These are phyloP conservation scores for Semnornis frantzii DNA, from an alignment of 2,113 vertebrate species.

Conservation along the genomic window DNA sequence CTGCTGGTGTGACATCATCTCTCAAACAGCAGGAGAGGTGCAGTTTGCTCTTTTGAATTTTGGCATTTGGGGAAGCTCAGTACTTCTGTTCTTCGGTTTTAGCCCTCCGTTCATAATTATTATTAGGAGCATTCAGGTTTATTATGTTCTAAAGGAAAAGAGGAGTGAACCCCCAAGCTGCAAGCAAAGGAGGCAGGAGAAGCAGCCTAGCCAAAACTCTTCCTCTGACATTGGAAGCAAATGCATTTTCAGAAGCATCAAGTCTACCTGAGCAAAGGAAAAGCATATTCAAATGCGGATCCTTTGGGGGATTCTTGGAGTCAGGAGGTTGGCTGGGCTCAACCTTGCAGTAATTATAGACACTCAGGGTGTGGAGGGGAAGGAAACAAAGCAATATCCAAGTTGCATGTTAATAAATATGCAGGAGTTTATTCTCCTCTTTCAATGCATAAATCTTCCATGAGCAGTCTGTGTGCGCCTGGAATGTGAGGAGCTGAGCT, in stretches of 20 bases:
- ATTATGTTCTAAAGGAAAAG: not conserved
- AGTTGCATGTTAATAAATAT: not conserved
- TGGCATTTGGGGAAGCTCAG: not conserved
- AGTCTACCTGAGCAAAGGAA: not conserved
- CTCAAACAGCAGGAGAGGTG: not conserved
- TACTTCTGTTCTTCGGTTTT: not conserved
- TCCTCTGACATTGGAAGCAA: not conserved
- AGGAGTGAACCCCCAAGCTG: not conserved
- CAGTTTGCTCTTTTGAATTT: not conserved
- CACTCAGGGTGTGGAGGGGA: not conserved
- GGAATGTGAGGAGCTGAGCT: conserved; percentile 43
- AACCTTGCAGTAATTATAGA: not conserved
- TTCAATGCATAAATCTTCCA: conserved; percentile 21
- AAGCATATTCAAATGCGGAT: rapidly evolving
- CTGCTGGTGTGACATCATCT: not conserved
- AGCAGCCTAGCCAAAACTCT: not conserved
- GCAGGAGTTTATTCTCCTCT: conserved; percentile 12
- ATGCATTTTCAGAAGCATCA: not conserved
- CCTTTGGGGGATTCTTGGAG: not conserved
- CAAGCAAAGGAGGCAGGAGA: not conserved
- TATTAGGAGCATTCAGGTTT: not conserved
- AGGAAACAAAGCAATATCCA: not conserved
- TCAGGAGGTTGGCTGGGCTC: not conserved
- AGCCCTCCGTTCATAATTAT: not conserved
- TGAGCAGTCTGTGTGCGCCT: not conserved